phyloP scores from a whole-genome alignment of 2,113 vertebrate genomes.

The Nanger granti region DNA sequence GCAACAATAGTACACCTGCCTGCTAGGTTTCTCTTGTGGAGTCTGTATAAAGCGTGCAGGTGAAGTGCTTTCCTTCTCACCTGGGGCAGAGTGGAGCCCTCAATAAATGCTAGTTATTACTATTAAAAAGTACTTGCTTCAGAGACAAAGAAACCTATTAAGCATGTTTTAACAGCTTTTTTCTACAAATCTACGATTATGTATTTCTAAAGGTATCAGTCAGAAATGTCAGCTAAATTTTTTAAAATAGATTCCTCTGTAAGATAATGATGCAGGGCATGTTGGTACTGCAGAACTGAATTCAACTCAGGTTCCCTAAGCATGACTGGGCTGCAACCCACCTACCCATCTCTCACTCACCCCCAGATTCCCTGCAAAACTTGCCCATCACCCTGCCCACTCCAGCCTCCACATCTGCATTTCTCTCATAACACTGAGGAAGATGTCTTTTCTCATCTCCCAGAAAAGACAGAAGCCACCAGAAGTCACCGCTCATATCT shows the following conservation, averaged over 20 bases:
- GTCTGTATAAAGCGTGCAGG: background rate
- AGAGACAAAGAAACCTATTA: background rate
- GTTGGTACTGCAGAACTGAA: background rate
- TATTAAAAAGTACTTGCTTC: background rate
- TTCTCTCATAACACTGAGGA: background rate
- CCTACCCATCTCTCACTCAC: background rate
- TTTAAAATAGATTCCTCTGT: background rate
- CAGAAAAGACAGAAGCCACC: background rate
- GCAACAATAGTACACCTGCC: background rate
- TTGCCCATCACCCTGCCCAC: rapidly evolving
- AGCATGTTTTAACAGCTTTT: background rate
- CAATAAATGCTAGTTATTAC: background rate
- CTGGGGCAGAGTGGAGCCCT: background rate
- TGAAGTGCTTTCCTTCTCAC: background rate
- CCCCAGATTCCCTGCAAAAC: background rate
- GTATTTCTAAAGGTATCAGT: background rate
- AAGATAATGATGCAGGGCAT: background rate
- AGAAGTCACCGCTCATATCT: background rate
- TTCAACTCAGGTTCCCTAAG: background rate
- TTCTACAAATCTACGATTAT: background rate
- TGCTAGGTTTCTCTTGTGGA: background rate
- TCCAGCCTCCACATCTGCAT: background rate
- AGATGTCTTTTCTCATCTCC: background rate
- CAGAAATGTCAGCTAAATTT: background rate
- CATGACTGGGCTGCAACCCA: background rate